Evolutionary conservation across 2,888 invertebrate species (phyloP), one percentile per base, ranked within the genome.

Genomic region (Hetaerina titia): DNA sequence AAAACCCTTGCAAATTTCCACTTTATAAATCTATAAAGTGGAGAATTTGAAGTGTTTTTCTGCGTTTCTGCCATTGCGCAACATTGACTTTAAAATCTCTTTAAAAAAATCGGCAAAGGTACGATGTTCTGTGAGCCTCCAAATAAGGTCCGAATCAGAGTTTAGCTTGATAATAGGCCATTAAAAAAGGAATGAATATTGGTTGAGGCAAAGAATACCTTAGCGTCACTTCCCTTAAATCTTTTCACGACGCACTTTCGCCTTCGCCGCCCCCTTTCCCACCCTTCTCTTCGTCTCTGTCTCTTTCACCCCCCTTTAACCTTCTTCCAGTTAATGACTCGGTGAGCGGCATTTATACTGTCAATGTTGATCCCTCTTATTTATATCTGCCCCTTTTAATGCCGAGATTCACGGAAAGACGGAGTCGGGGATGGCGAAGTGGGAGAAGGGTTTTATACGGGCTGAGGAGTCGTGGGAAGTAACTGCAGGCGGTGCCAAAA

Each of bases 261-360:
- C 81, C 81, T 31, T 81, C 11, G 25, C 31, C 8, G 11, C 31
- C n/a, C n/a, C 89, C 57, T 9, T 17, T 1, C 88, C 88, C 8
- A 88, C 57, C 57, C 31, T 31, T 9, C 22, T 22, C 88, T 31
- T 45, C 6, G 31, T 19, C 89, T 89, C 56, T 64, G 1, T 64
- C 64, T 2, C 64, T n/a, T n/a, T n/a, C n/a, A n/a, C 64, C 15
- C 22, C 64, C 22, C 5, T 64, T 22, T 89, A 22, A 22, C 89
- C 45, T 56, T 64, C 92, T 92, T 92, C 69, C 56, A 69, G 92
- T 92, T 92, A 92, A 92, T 45, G 92, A 92, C 74, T 92, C 69
- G 56, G 17, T 92, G 69, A 69, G 92, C 64, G 69, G 92, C 69
- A 69, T 74, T 90, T 90, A 63, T 90, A 45, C 45, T 64, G 90